Evolutionary conservation across 2,888 invertebrate species (phyloP).

Genomic region (Oxystoma pomonae): DNA sequence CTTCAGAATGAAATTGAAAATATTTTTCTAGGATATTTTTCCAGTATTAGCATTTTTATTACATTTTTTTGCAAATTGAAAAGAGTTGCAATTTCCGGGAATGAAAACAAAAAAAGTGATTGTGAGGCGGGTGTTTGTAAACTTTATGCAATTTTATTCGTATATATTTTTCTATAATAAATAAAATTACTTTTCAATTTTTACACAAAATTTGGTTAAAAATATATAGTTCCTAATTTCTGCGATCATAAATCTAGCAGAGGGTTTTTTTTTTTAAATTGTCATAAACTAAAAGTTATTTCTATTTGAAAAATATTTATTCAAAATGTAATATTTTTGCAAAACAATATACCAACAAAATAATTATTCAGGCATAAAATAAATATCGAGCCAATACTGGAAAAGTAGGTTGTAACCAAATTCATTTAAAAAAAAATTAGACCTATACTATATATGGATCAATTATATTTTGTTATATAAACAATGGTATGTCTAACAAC

Average conservation of each 20-base stretch:
- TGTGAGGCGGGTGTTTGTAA: not conserved
- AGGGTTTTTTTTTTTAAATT: constrained; percentile 40
- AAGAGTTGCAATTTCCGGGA: not conserved
- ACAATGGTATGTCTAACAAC: too few relatives aligned
- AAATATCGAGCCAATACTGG: too few relatives aligned
- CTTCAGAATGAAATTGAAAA: not conserved
- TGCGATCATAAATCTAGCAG: not conserved
- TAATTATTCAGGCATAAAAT: too few relatives aligned
- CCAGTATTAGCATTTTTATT: not conserved
- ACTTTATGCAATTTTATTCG: not conserved
- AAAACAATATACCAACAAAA: too few relatives aligned
- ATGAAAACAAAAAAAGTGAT: not conserved
- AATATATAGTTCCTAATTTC: not conserved
- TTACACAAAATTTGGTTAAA: not conserved
- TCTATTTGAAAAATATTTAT: too few relatives aligned
- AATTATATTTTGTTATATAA: too few relatives aligned
- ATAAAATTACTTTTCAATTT: not conserved
- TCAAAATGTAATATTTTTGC: too few relatives aligned
- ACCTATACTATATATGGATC: too few relatives aligned
- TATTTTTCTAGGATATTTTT: not conserved
- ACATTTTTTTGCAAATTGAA: not conserved
- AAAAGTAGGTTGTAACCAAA: too few relatives aligned
- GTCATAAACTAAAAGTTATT: constrained; percentile 44
- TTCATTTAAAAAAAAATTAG: too few relatives aligned
- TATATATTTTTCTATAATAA: not conserved